Evolutionary conservation across 2,888 invertebrate genomes (phyloP).

Genomic region (Drosophila infuscata): DNA sequence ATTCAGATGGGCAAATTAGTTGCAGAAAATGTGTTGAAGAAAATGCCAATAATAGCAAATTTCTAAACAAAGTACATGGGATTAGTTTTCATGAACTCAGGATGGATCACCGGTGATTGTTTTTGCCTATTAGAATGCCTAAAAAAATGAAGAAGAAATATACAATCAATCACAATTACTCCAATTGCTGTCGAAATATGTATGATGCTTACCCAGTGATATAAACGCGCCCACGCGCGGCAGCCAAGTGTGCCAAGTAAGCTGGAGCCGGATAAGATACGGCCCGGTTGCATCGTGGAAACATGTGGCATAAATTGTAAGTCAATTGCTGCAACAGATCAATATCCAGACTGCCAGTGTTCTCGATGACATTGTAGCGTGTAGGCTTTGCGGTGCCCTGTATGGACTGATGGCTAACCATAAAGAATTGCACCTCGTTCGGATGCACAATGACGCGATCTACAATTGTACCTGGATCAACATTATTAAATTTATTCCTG

Average conservation of each 20-base stretch:
- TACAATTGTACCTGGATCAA: slow-evolving; percentile 94
- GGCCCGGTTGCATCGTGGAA: slow-evolving; percentile 92
- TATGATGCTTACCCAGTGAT: slow-evolving; percentile 77
- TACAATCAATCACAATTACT: neutral
- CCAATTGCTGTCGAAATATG: neutral
- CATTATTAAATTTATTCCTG: slow-evolving; percentile 89
- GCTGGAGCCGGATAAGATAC: slow-evolving; percentile 95
- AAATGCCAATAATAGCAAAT: neutral
- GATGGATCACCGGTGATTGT: slow-evolving; percentile 86
- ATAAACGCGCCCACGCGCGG: slow-evolving; percentile 88
- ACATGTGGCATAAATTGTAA: slow-evolving; percentile 94
- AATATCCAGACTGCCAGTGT: slow-evolving; percentile 90
- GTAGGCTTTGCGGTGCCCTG: slow-evolving; percentile 94
- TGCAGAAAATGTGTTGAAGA: neutral
- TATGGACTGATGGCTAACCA: slow-evolving; percentile 90
- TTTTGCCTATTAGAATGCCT: slow-evolving; percentile 58
- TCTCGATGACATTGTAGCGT: slow-evolving; percentile 93
- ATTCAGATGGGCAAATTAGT: neutral
- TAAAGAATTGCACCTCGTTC: slow-evolving; percentile 94
- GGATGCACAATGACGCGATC: slow-evolving; percentile 95
- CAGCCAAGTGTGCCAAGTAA: slow-evolving; percentile 95
- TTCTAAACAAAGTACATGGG: slow-evolving; percentile 91
- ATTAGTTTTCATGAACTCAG: slow-evolving; percentile 86
- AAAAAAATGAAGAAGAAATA: neutral
- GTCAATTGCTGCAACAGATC: slow-evolving; percentile 92